Percentiles rank a stretch among this genome's conserved stretches.
These are phyloP conservation scores for Champsocephalus gunnari DNA, from an alignment of 2,797 vertebrate species.

Conservation along the genomic window DNA sequence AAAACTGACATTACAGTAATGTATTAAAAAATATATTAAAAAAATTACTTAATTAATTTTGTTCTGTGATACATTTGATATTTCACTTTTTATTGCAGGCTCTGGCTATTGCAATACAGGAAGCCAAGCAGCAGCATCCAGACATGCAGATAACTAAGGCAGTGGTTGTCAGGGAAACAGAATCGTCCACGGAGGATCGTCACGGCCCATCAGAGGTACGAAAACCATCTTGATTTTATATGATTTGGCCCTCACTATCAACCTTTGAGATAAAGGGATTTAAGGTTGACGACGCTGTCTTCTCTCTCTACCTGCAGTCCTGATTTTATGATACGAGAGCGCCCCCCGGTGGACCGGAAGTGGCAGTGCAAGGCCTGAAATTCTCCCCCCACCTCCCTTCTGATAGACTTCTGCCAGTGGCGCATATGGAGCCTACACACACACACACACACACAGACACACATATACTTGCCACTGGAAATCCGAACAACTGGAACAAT, in stretches of 20 bases:
- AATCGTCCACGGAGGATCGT: constrained; percentile 92
- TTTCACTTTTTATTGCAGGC: constrained; percentile 82
- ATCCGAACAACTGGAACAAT: constrained; percentile 37
- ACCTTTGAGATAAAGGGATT: constrained; percentile 26
- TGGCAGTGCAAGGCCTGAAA: constrained; percentile 63
- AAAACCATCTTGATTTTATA: constrained; percentile 35
- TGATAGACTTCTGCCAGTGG: constrained; percentile 56
- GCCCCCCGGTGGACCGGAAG: constrained; percentile 72
- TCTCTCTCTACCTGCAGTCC: constrained; percentile 64
- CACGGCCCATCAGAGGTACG: constrained; percentile 90
- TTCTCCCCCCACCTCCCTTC: constrained; percentile 43
- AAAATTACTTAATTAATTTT: background rate
- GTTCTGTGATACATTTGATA: background rate
- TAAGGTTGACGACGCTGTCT: constrained; percentile 19
- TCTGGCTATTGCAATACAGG: constrained; percentile 98
- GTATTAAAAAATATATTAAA: background rate
- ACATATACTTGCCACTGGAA: constrained; percentile 18
- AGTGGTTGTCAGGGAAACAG: constrained; percentile 98
- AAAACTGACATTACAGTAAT: background rate
- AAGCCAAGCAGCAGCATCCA: constrained; percentile 97
- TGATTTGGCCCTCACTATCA: constrained; percentile 25
- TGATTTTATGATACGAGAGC: constrained; percentile 68
- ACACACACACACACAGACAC: constrained; percentile 28
- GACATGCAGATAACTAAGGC: constrained; percentile 99
- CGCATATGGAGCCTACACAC: constrained; percentile 27